Percentiles rank a stretch among this genome's conserved stretches.
Evolutionary conservation across 2,888 invertebrate species (phyloP).

Genomic region (Steinernema carpocapsae): DNA sequence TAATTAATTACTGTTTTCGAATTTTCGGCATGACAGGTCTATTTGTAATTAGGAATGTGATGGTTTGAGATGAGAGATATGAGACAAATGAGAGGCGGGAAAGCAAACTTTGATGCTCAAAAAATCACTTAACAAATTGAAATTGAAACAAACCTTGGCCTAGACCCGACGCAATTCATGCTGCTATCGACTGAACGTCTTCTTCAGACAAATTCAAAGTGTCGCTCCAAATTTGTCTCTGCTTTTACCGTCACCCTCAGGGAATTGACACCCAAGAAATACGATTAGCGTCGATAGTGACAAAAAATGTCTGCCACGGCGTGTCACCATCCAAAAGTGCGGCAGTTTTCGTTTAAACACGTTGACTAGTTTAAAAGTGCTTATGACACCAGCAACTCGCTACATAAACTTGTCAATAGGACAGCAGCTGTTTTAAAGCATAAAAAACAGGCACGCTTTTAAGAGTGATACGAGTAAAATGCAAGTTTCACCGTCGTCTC

Average conservation of each 20-base stretch:
- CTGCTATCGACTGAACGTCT: background rate
- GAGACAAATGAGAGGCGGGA: too few species aligned
- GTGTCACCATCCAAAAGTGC: background rate
- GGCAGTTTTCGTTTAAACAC: background rate
- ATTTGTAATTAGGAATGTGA: too few species aligned
- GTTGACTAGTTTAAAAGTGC: background rate
- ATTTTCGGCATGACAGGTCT: too few species aligned
- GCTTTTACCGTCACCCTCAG: background rate
- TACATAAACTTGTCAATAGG: too few species aligned
- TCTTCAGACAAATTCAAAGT: background rate
- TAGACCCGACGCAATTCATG: constrained; percentile 12
- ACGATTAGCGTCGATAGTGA: constrained; percentile 3
- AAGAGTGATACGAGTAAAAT: background rate
- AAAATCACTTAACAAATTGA: background rate
- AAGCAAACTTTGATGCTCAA: too few species aligned
- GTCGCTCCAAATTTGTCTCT: background rate
- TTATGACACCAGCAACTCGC: too few species aligned
- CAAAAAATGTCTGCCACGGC: constrained; percentile 4
- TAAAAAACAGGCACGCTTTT: too few species aligned
- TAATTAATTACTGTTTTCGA: too few species aligned
- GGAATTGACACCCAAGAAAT: background rate
- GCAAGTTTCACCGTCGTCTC: background rate
- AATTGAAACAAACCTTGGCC: background rate
- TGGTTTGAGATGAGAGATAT: too few species aligned
- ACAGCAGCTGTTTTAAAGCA: too few species aligned